phyloP scores from a whole-genome alignment of 1,140 invertebrate genomes.

The Neuroterus valhalla region DNA sequence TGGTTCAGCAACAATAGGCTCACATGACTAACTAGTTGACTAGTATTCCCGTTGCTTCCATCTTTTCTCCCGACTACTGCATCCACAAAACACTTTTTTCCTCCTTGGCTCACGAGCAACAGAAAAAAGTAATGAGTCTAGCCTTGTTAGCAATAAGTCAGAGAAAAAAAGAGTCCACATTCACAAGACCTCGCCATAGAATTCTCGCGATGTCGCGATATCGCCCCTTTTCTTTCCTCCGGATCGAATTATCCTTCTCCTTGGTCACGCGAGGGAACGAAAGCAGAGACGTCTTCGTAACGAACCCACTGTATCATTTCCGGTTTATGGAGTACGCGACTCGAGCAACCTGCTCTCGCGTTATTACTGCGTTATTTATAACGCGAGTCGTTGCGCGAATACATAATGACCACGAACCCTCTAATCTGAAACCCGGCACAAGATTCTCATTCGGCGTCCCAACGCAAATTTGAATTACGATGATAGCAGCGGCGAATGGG shows the following conservation, averaged over 20 bases:
- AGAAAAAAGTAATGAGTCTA: constrained; percentile 26
- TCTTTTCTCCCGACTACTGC: background rate
- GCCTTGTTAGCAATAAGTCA: constrained; percentile 18
- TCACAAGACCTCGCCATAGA: no score
- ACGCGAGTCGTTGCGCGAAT: constrained; percentile 37
- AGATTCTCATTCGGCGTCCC: constrained; percentile 49
- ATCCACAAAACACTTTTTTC: background rate
- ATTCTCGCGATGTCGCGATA: background rate
- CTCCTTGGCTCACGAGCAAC: background rate
- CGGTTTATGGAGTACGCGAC: constrained; percentile 7
- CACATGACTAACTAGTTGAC: no score
- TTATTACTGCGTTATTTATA: constrained; percentile 37
- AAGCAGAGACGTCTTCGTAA: constrained; percentile 41
- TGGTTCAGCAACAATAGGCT: no score
- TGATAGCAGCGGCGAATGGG: constrained; percentile 41
- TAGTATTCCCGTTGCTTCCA: no score
- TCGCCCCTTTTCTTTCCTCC: background rate
- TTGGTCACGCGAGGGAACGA: constrained; percentile 47
- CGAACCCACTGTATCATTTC: constrained; percentile 33
- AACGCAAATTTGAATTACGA: constrained; percentile 54
- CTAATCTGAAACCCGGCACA: constrained; percentile 34
- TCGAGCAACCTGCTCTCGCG: background rate
- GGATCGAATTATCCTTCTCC: constrained; percentile 48
- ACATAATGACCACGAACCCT: constrained; percentile 52
- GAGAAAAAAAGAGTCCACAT: background rate